Base-by-base conservation (phyloP, 2,113 vertebrate species). In the Campylorhamphus procurvoides region DNA sequence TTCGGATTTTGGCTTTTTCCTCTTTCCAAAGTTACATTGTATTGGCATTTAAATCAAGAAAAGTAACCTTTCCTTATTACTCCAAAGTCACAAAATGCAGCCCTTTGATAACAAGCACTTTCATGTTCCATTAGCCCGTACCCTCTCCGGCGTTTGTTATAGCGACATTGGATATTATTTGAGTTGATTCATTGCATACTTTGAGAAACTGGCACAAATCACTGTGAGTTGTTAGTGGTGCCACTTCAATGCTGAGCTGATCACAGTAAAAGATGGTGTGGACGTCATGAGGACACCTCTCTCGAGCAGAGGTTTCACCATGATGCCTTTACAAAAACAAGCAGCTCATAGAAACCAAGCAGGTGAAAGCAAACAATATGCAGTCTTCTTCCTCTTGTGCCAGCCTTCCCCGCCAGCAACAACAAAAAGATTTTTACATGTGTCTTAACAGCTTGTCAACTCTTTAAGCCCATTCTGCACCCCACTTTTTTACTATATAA, bases 371-470 rank as follows among this genome's bases (percentile, higher is more conserved):
- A 63, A 49, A 46, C 3, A 59, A 7, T 2, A 60, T 2, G 1
- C 5, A 64, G 14, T 18, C 4, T 7, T 18, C 16, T 9, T 58
- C 7, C 27, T 35, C 9, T 42, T 46, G 7, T 59, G 68, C 24
- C n/a, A 53, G 6, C 6, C 24, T n/a, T 22, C 4, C 5, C 7
- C 2, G 12, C 2, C 10, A 3, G 6, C 24, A 50, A 22, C 4
- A 69, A 18, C 40, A 44, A 44, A 15, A 44, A 35, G 4, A 20
- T 31, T 69, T 3, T 9, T 50, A n/a, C 22, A 4, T 60, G 14
- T 5, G 14, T 53, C n/a, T 68, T 56, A 33, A 18, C 3, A 44
- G 13, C 1, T 39, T 31, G 27, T 39, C 22, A 31, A 5, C 18
- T 23, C 15, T 63, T 86, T 29, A 22, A 67, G 28, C 2, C 15